A percentile compares a stretch with the other conserved stretches of the same genome.
Evolutionary conservation across 1,140 invertebrate genomes (phyloP).

Genomic region (Camponotus pennsylvanicus): DNA sequence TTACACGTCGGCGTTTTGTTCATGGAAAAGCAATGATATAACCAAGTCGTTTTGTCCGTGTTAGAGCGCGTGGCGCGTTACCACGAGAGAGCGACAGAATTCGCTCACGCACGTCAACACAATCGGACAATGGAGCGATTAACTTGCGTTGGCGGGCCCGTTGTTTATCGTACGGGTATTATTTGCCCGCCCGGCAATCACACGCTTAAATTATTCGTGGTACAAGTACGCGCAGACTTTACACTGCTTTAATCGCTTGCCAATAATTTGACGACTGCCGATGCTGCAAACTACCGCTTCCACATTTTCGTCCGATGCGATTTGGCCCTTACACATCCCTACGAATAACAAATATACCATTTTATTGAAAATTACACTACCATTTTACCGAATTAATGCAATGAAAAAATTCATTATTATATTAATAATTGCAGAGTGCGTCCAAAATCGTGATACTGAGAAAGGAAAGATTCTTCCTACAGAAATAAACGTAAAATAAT

Average conservation of each 20-base stretch:
- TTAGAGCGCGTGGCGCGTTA: conserved; percentile 34
- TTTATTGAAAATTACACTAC: neutral
- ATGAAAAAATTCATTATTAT: neutral
- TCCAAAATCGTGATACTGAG: too few species aligned
- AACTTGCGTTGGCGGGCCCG: conserved; percentile 77
- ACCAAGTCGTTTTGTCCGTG: conserved; percentile 51
- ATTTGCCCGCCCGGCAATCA: conserved; percentile 77
- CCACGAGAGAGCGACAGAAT: conserved; percentile 64
- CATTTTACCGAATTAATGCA: neutral
- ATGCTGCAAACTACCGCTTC: conserved; percentile 59
- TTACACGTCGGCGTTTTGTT: neutral
- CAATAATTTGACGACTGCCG: conserved; percentile 74
- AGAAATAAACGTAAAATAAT: too few species aligned
- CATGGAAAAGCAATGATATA: conserved; percentile 59
- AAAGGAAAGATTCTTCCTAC: too few species aligned
- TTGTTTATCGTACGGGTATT: conserved; percentile 81
- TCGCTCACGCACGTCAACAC: conserved; percentile 76
- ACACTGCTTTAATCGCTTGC: conserved; percentile 80
- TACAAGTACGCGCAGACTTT: conserved; percentile 73
- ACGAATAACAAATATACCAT: neutral
- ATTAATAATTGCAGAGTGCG: too few species aligned
- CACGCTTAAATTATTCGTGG: conserved; percentile 82
- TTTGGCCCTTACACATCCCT: conserved; percentile 10
- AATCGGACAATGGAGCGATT: conserved; percentile 82
- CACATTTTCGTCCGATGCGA: conserved; percentile 2